Evolutionary conservation across 2,888 invertebrate genomes (phyloP).

Genomic region (Onchidella celtica): DNA sequence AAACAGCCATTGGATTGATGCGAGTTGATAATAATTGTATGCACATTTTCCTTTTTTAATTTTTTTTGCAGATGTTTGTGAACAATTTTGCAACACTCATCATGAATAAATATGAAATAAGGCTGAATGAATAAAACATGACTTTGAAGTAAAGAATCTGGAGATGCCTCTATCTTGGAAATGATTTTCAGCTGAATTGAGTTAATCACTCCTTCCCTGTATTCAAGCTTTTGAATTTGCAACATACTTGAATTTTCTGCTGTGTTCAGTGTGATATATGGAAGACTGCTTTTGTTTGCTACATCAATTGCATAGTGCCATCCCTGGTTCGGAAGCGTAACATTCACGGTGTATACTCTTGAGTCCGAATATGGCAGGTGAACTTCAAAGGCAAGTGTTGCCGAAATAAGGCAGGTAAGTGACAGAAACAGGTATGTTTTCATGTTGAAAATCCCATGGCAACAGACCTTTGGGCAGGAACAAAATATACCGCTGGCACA

Average conservation of each 20-base stretch:
- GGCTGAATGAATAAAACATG: constrained; percentile 47
- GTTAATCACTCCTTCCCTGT: constrained; percentile 55
- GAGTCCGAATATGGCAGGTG: constrained; percentile 53
- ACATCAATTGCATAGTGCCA: constrained; percentile 72
- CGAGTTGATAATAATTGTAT: neutral
- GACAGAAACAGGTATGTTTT: neutral
- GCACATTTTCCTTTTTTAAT: neutral
- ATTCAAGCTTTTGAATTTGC: constrained; percentile 55
- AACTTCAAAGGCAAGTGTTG: constrained; percentile 54
- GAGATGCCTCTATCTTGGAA: constrained; percentile 54
- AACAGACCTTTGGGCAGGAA: too few relatives aligned
- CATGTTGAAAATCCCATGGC: neutral
- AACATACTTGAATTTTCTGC: constrained; percentile 61
- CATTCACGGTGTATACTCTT: constrained; percentile 65
- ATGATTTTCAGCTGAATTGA: constrained; percentile 59
- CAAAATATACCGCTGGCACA: too few relatives aligned
- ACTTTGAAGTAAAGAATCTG: neutral
- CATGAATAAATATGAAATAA: constrained; percentile 62
- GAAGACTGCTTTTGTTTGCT: constrained; percentile 44
- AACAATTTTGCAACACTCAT: constrained; percentile 56
- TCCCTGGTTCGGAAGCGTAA: constrained; percentile 81
- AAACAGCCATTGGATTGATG: constrained; percentile 30
- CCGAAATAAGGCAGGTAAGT: constrained; percentile 4
- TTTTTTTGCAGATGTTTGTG: constrained; percentile 21
- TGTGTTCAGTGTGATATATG: constrained; percentile 58